These are phyloP conservation scores for Pseudochaenichthys georgianus DNA, from an alignment of 2,797 vertebrate genomes.

Conservation along the genomic window DNA sequence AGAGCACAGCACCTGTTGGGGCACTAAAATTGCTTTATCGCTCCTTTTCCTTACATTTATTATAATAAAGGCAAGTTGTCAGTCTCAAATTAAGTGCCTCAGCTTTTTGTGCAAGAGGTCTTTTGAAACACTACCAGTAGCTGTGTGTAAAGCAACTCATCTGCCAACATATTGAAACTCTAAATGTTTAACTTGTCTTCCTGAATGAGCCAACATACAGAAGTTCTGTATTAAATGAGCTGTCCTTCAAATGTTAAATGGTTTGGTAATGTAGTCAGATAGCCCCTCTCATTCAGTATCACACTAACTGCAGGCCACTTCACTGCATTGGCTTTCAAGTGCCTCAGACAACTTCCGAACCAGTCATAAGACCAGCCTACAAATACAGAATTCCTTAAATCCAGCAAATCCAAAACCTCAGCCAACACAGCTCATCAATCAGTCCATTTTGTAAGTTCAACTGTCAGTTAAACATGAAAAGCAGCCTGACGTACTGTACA, in stretches of 20 bases:
- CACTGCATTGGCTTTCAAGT: neutral
- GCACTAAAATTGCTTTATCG: neutral
- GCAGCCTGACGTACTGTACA: too few relatives aligned
- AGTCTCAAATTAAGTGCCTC: neutral
- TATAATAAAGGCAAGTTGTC: neutral
- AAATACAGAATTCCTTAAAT: neutral
- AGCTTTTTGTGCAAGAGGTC: neutral
- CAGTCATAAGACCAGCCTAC: rapidly evolving
- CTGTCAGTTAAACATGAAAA: too few relatives aligned
- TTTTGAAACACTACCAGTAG: neutral
- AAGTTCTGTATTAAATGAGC: neutral
- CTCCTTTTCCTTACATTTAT: conserved; percentile 15
- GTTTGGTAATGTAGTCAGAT: neutral
- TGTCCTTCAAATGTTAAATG: conserved; percentile 4
- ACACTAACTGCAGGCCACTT: neutral
- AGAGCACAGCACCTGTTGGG: conserved; percentile 5
- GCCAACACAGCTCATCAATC: too few relatives aligned
- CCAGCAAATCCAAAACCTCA: neutral
- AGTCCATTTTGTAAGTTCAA: too few relatives aligned
- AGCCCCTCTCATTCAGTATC: neutral
- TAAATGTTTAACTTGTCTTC: neutral
- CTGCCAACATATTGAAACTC: neutral
- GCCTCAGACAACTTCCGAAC: neutral
- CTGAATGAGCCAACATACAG: conserved; percentile 4
- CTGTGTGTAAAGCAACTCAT: neutral